Evolutionary conservation across 1,140 invertebrate species (phyloP), one percentile per base, ranked within the genome.

Genomic region (Portunus trituberculatus): DNA sequence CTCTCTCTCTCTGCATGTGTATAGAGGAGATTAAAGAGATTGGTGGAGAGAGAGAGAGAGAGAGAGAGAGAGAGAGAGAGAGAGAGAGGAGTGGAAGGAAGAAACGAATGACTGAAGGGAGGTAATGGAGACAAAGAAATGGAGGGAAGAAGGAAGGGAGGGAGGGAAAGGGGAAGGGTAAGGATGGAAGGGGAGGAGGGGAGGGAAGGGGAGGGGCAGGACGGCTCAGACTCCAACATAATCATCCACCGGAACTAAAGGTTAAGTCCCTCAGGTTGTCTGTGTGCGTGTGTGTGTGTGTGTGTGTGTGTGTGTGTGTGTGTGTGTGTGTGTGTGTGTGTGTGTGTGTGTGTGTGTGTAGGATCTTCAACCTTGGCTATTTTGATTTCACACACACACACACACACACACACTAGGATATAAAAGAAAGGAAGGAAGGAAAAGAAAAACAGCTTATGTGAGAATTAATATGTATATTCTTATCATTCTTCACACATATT

Each of bases 201-300:
- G 29, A 91, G 45, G 59, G 32, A 48, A 52, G 59, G 52, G 59
- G 52, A 67, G 90, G 39, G 86, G 39, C 31, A 87, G 39, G 86
- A 31, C 12, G 31, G 29, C 6, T 39, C 31, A 88, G 86, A 88
- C 86, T 88, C 86, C 28, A 31, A 39, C 86, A 32, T 87, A 46
- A 87, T 16, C 31, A 32, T 0, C 31, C 86, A 39, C 31, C 45
- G 86, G 45, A 32, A 46, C 45, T 87, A 32, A 86, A 29, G 83
- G 83, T 86, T 86, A 32, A 29, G 31, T 28, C 31, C 10, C 28
- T 32, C 28, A 25, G 28, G 31, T 25, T 86, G 28, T 29, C 16
- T 86, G 83, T 86, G 83, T 29, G 28, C 6, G 31, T 86, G 83
- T 29, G 28, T 28, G 83, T 82, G 31, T 32, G 28, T 86, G 28